A percentile compares a stretch with the other conserved stretches of the same genome.
Evolutionary conservation across 1,140 invertebrate species (phyloP).

Genomic region (Drosophila biarmipes): DNA sequence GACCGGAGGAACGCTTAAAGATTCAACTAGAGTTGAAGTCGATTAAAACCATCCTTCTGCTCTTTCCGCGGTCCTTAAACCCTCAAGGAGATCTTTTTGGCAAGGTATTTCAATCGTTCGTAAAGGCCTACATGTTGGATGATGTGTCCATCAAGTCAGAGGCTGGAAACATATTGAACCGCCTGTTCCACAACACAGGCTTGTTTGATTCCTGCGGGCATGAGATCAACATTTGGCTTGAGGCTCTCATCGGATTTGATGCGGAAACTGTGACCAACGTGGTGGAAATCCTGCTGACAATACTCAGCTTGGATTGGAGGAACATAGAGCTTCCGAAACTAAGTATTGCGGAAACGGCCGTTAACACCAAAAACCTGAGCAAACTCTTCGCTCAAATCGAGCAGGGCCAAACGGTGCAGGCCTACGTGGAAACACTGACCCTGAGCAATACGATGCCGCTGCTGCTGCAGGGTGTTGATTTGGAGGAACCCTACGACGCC

Average conservation of each 20-base stretch:
- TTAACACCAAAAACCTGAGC: conserved; percentile 58
- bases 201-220: conserved; percentile 86
- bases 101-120: conserved; percentile 86
- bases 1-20: conserved; percentile 24
- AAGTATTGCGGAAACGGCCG: conserved; percentile 22
- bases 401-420: conserved; percentile 73
- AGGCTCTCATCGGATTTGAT: conserved; percentile 84
- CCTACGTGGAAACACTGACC: conserved; percentile 70
- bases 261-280: conserved; percentile 54
- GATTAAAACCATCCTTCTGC: conserved; percentile 87
- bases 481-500: conserved; percentile 56
- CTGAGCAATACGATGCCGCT: conserved; percentile 75
- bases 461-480: conserved; percentile 64
- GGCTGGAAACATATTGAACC: conserved; percentile 83
- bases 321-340: conserved; percentile 50
- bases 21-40: conserved; percentile 88
- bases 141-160: conserved; percentile 81
- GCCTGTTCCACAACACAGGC: conserved; percentile 86
- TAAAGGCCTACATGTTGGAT: conserved; percentile 84
- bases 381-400: conserved; percentile 77
- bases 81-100: conserved; percentile 87
- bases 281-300: conserved; percentile 53
- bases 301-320: conserved; percentile 53
- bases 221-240: conserved; percentile 89
- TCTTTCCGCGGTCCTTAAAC: conserved; percentile 86